These are phyloP conservation scores for Aphis craccivora DNA, from an alignment of 1,140 invertebrate genomes.

Conservation along the genomic window DNA sequence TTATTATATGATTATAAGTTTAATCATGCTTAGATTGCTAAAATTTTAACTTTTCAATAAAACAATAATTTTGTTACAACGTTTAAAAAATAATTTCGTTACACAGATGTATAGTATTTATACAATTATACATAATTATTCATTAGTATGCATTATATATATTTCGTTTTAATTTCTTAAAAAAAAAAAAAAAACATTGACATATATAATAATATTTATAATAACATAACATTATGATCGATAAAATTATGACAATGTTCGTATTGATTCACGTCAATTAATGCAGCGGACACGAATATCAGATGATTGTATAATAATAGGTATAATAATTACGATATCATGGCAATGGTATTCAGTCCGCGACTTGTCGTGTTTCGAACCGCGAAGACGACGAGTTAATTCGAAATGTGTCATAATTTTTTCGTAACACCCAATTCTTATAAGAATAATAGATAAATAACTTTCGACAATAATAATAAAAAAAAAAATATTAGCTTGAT, in stretches of 20 bases:
- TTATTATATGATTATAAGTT: background rate
- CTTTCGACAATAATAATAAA: background rate
- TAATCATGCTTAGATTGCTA: background rate
- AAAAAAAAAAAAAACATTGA: too few relatives aligned
- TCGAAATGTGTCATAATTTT: constrained; percentile 33
- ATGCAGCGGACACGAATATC: background rate
- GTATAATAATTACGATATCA: background rate
- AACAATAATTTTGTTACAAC: background rate
- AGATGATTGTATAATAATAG: background rate
- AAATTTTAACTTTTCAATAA: background rate
- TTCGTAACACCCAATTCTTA: background rate
- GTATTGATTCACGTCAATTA: constrained; percentile 5
- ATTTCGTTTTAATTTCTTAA: too few relatives aligned
- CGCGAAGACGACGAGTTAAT: background rate
- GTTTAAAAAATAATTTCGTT: background rate
- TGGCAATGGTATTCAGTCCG: constrained; percentile 8
- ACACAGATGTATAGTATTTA: background rate
- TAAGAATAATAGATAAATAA: background rate
- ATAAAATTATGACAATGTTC: constrained; percentile 40
- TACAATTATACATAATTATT: background rate
- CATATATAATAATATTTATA: background rate
- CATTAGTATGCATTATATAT: background rate
- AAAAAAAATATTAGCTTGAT: background rate
- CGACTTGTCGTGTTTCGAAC: background rate
- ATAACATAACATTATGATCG: background rate